These are phyloP conservation scores for Hystrix cristata DNA, from an alignment of 2,113 vertebrate genomes.

Conservation along the genomic window DNA sequence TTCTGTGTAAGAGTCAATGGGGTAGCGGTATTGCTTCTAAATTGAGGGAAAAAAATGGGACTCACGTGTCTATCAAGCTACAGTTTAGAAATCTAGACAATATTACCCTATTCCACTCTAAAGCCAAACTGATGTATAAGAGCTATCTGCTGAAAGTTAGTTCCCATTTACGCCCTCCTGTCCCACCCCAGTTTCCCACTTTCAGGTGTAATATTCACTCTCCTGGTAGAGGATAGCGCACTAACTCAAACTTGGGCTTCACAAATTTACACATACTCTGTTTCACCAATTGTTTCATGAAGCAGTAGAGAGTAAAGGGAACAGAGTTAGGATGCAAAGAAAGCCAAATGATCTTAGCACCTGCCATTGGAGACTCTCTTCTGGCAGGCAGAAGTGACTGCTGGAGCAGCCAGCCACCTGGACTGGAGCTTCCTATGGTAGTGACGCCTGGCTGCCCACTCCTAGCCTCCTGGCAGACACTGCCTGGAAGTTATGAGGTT, in stretches of 20 bases:
- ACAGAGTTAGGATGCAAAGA: neutral
- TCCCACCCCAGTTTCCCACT: neutral
- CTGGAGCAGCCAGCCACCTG: constrained; percentile 9
- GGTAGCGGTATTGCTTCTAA: neutral
- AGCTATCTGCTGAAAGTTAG: neutral
- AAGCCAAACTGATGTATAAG: neutral
- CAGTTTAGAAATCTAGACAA: neutral
- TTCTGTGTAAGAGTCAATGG: neutral
- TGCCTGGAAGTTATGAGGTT: neutral
- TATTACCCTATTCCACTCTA: neutral
- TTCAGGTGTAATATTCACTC: neutral
- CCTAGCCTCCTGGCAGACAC: neutral
- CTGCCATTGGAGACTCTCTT: neutral
- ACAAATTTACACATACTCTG: neutral
- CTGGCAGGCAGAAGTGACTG: neutral
- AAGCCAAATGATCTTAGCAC: neutral
- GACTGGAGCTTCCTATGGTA: neutral
- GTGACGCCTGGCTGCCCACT: neutral
- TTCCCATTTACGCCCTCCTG: neutral
- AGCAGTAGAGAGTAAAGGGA: neutral
- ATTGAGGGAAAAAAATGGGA: neutral
- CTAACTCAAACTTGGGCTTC: neutral
- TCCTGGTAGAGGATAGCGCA: neutral
- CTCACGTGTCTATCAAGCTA: neutral
- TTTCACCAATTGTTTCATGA: neutral